Conservation (phyloP, 2,113 vertebrate genomes). For the Sinosuthora webbiana region DNA sequence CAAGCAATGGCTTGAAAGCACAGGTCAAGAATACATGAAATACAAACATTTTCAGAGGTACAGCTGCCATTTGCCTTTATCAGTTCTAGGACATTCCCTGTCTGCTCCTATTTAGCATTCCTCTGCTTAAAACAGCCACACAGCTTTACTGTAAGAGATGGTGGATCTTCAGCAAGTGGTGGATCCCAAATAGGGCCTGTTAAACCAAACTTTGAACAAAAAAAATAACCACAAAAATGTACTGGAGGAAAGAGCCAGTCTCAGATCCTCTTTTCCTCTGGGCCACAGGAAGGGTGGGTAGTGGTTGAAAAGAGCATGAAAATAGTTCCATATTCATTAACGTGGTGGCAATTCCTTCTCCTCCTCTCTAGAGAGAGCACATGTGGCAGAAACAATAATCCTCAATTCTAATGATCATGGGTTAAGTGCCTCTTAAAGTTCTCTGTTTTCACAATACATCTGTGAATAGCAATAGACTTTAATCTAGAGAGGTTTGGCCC, state of each 20-base stretch:
- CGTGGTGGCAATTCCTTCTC: background rate
- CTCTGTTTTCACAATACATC: background rate
- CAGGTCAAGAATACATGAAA: background rate
- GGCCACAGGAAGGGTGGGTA: background rate
- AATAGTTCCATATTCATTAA: background rate
- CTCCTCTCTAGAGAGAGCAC: background rate
- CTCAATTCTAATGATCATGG: background rate
- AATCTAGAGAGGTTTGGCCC: slow-evolving; percentile 15
- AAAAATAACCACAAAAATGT: background rate
- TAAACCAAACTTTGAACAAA: background rate
- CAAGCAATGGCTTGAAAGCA: background rate
- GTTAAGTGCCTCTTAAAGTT: slow-evolving; percentile 43
- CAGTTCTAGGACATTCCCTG: background rate
- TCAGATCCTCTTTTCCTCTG: background rate
- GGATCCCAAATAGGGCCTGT: background rate
- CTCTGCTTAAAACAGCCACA: background rate
- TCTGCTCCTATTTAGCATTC: background rate
- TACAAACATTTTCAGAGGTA: background rate
- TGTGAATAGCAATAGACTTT: background rate
- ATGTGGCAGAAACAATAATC: slow-evolving; percentile 1
- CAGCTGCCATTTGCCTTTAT: background rate
- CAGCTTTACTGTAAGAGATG: background rate
- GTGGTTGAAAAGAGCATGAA: background rate
- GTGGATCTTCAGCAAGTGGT: background rate
- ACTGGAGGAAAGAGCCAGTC: background rate